Evolutionary conservation across 2,888 invertebrate species (phyloP), one percentile per base, ranked within the genome.

Genomic region (Trachelus troglodyta): DNA sequence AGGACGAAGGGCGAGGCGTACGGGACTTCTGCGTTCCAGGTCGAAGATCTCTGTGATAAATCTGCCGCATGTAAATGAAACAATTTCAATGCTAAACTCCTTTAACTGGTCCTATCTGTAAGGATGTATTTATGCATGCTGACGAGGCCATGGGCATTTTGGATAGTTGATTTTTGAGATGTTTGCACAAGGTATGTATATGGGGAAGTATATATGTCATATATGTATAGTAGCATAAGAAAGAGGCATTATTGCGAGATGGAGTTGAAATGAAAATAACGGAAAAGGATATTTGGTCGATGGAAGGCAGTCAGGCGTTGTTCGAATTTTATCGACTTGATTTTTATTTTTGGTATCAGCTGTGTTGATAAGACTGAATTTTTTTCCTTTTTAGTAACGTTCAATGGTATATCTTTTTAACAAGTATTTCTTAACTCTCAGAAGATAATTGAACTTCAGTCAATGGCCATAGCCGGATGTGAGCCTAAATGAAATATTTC

Each of bases 51-150:
- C 35, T 12, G 40, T 75, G 77, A 77, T 77, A 77, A 77, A 75
- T 75, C 77, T 68, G 69, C 75, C 40, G 77, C 69, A 77, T 77
- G 77, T 71, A 77, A 77, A 77, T 77, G 34, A 77, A 77, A 77
- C 75, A 75, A 77, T 77, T 77, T 77, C 77, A 77, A 77, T 77
- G 77, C 75, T 77, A 77, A 77, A 77, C 75, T 77, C 69, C 34
- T 75, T 77, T 75, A 75, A 77, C 77, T 77, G 69, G 77, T 74
- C 37, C 77, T 69, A 75, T 77, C 77, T 77, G 73, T 74, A 69
- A 77, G 69, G 77, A 77, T 69, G 75, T 71, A 31, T 71, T 71
- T 71, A 71, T 71, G 9, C 9, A 31, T 71, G 56, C 56, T 56
- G 71, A 71, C 71, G 34, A 71, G 71, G 71, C 71, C 23, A 12